A percentile compares a stretch with the other conserved stretches of the same genome.
phyloP scores from a whole-genome alignment of 2,888 invertebrate species.

The Sminthurides aquaticus region DNA sequence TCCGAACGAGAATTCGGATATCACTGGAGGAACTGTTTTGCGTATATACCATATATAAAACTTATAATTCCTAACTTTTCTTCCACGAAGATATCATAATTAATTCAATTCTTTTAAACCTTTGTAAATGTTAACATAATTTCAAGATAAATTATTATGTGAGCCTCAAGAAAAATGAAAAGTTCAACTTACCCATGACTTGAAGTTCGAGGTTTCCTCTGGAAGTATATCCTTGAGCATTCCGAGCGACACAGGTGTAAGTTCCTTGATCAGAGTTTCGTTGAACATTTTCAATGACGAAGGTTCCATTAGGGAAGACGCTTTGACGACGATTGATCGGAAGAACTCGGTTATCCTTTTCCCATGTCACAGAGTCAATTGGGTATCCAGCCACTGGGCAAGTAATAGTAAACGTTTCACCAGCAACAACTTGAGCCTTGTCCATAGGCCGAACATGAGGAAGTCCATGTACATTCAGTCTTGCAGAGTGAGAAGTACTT shows the following conservation, averaged over 20 bases:
- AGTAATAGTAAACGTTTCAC: conserved; percentile 66
- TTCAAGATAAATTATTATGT: no score
- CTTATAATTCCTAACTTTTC: conserved; percentile 51
- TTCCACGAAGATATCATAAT: no score
- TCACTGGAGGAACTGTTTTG: conserved; percentile 47
- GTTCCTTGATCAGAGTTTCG: conserved; percentile 84
- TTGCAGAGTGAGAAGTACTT: conserved; percentile 72
- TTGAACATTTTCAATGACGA: conserved; percentile 89
- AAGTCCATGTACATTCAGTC: conserved; percentile 80
- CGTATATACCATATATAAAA: neutral
- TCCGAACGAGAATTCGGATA: conserved; percentile 58
- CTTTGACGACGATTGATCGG: conserved; percentile 93
- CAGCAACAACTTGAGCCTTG: conserved; percentile 85
- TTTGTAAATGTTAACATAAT: no score
- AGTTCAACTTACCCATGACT: conserved; percentile 96
- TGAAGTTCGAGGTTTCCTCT: conserved; percentile 81
- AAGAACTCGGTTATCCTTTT: conserved; percentile 73
- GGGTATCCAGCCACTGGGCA: conserved; percentile 95
- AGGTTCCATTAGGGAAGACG: conserved; percentile 84
- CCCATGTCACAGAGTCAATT: conserved; percentile 77
- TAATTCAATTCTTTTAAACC: no score
- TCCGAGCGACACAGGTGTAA: conserved; percentile 88
- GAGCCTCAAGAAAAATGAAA: no score
- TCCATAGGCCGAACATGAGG: conserved; percentile 88
- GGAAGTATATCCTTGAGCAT: conserved; percentile 82